Evolutionary conservation across 2,113 vertebrate genomes (phyloP), one percentile per base, ranked within the genome.

Genomic region (Ancistrus triradiatus): DNA sequence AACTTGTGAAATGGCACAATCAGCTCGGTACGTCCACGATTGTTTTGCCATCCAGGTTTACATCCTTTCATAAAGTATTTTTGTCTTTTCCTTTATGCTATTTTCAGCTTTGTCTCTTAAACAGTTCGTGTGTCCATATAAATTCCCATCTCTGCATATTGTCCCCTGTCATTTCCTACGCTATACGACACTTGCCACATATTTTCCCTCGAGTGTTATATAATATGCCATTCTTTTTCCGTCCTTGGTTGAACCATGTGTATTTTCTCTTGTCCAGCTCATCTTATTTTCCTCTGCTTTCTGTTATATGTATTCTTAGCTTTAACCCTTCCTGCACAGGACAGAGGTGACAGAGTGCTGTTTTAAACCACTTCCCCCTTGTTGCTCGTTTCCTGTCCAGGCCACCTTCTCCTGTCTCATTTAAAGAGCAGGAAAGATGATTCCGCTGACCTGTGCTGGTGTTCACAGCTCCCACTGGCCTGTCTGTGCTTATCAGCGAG

Each of bases 251-350:
- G 57, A 33, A 56, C 48, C 52, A 24, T 46, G n/a, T 51, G 47
- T 43, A 48, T 27, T 51, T 27, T 51, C 25, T 72, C 27, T 57
- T 42, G 10, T 44, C 31, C 40, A 3, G 13, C 37, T 52, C 38
- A 25, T 15, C 4, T 31, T 31, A 18, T 43, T 48, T 49, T 66
- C 52, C 50, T 53, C 14, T 25, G 25, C 47, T 63, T 62, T 68
- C 52, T 14, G 17, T 60, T 69, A 2, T 8, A 7, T 66, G n/a
- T 70, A 55, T 75, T 69, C 64, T 67, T 72, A 69, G 52, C 49
- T 52, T 51, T 59, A 19, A 59, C 50, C n/a, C 60, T 75, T 76
- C 68, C 62, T 76, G 42, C 52, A 48, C n/a, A 38, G 27, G 38
- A 57, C 33, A 58, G 59, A 65, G 49, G 25, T 42, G 58, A 14